A percentile compares a stretch with the other conserved stretches of the same genome.
phyloP scores from a whole-genome alignment of 2,888 invertebrate species.

The Pammene fasciana region DNA sequence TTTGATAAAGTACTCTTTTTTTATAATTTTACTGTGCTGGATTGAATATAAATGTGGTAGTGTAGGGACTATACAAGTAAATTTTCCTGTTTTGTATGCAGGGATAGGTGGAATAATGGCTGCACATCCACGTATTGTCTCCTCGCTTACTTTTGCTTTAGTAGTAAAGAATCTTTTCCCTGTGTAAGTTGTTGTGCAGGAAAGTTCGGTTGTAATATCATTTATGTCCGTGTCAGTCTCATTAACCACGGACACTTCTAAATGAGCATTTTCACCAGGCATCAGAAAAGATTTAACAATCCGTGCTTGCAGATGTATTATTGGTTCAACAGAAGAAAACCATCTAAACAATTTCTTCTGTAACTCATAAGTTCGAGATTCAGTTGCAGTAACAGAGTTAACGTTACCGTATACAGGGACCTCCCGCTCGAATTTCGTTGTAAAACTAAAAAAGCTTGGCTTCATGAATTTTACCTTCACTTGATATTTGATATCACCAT shows the following conservation, averaged over 20 bases:
- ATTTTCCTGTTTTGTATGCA: conserved; percentile 10
- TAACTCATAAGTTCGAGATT: conserved; percentile 49
- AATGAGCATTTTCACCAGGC: conserved; percentile 27
- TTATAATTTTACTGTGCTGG: conserved; percentile 30
- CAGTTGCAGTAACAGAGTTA: conserved; percentile 47
- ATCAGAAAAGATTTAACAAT: conserved; percentile 31
- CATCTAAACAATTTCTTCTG: conserved; percentile 51
- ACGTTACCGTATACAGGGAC: conserved; percentile 50
- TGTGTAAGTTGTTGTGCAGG: conserved; percentile 22
- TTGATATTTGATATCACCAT: conserved; percentile 52
- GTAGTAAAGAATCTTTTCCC: conserved; percentile 18
- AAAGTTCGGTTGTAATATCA: conserved; percentile 20
- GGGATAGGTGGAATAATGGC: not conserved
- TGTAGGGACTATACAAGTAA: conserved; percentile 16
- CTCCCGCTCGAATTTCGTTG: conserved; percentile 52
- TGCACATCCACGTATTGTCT: not conserved
- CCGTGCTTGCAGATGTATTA: conserved; percentile 42
- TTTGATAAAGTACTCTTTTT: conserved; percentile 20
- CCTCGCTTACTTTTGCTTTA: conserved; percentile 11
- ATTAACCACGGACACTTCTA: conserved; percentile 25
- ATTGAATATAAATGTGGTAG: conserved; percentile 30
- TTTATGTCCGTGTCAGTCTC: conserved; percentile 25
- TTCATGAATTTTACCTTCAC: conserved; percentile 55
- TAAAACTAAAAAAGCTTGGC: conserved; percentile 51
- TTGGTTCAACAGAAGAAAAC: conserved; percentile 50